These are phyloP conservation scores for Mastigias papua DNA, from an alignment of 30 jellyfish, hydroid and myxozoan species.

Conservation along the genomic window DNA sequence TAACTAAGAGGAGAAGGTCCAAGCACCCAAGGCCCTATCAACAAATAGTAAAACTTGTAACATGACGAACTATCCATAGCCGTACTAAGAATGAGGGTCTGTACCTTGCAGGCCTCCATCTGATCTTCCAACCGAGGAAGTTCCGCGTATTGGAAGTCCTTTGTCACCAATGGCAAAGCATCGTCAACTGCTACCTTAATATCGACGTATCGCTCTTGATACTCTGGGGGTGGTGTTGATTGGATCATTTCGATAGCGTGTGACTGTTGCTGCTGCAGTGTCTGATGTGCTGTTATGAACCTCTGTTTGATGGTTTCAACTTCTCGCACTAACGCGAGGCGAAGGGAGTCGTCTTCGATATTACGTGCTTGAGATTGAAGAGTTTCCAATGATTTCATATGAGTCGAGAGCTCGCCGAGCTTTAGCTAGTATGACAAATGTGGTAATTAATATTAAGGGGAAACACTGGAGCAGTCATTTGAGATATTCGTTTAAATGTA, in stretches of 20 bases:
- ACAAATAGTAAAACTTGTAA: no score
- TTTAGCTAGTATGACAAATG: conserved; percentile 59
- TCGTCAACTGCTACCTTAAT: conserved; percentile 84
- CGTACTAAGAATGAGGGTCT: background rate
- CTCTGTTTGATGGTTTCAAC: conserved; percentile 80
- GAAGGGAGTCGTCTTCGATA: conserved; percentile 85
- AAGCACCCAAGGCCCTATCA: background rate
- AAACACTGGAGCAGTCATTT: no score
- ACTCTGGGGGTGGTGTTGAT: conserved; percentile 96
- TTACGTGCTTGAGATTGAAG: conserved; percentile 70
- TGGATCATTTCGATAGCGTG: conserved; percentile 83
- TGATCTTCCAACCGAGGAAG: conserved; percentile 72
- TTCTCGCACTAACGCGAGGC: conserved; percentile 88
- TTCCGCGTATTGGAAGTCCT: conserved; percentile 88
- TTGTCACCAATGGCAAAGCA: conserved; percentile 84
- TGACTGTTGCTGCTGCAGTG: conserved; percentile 81
- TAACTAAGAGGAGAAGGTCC: no score
- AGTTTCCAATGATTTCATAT: conserved; percentile 76
- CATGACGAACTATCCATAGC: background rate
- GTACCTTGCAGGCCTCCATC: conserved; percentile 75
- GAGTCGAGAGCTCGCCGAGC: conserved; percentile 78
- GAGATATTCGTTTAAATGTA: no score
- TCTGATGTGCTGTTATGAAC: conserved; percentile 67
- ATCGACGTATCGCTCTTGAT: conserved; percentile 72
- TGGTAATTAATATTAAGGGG: no score